Percentiles rank a stretch among this genome's conserved stretches.
These are phyloP conservation scores for Drosophila maculinotata DNA, from an alignment of 2,888 invertebrate species.

Conservation along the genomic window DNA sequence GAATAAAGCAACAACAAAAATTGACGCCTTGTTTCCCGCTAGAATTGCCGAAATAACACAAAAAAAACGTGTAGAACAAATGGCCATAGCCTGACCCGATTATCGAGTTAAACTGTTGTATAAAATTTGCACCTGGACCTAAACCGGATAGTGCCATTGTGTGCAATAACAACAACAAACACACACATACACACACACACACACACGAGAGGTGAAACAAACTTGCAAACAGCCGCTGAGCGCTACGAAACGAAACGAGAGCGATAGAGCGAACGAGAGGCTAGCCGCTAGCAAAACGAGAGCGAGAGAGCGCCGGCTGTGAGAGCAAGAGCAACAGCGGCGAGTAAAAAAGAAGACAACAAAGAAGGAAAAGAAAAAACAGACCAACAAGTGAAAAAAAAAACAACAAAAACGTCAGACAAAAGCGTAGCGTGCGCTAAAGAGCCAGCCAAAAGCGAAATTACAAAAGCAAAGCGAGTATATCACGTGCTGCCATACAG, in stretches of 20 bases:
- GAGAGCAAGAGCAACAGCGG: constrained; percentile 21
- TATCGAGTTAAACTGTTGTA: constrained; percentile 78
- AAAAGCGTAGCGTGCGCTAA: constrained; percentile 75
- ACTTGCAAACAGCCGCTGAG: constrained; percentile 58
- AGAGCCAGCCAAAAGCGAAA: constrained; percentile 67
- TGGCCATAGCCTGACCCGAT: constrained; percentile 75
- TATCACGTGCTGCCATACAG: constrained; percentile 72
- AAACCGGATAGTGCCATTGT: constrained; percentile 79
- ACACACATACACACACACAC: constrained; percentile 14
- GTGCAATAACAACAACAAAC: constrained; percentile 51
- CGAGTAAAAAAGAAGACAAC: constrained; percentile 59
- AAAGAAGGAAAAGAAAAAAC: constrained; percentile 68
- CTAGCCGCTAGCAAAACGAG: constrained; percentile 11
- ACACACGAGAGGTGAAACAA: constrained; percentile 47
- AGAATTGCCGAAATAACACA: constrained; percentile 58
- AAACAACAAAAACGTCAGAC: constrained; percentile 63
- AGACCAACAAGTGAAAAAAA: constrained; percentile 75
- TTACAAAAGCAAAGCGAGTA: constrained; percentile 79
- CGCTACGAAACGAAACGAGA: constrained; percentile 15
- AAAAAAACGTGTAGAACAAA: constrained; percentile 58
- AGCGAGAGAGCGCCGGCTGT: constrained; percentile 39
- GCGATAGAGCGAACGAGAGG: constrained; percentile 6
- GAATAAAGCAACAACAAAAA: constrained; percentile 36
- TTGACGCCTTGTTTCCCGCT: constrained; percentile 76
- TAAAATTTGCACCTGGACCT: constrained; percentile 80